Evolutionary conservation across 2,888 invertebrate genomes (phyloP).

Genomic region (Lasioglossum lativentre): DNA sequence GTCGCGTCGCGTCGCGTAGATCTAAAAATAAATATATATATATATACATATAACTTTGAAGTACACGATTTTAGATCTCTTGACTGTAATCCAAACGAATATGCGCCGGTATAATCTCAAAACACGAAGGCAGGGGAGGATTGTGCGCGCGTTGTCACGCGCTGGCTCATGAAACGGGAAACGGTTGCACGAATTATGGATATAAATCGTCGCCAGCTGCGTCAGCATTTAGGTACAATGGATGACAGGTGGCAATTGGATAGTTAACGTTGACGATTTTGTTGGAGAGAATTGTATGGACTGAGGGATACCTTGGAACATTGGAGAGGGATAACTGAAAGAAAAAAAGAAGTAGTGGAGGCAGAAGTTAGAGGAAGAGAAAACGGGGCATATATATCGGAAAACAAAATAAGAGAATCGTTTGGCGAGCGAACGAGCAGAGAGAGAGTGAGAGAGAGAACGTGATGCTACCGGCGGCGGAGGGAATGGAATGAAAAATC

Average conservation of each 20-base stretch:
- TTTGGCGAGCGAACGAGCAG: too few species aligned
- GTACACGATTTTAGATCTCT: neutral
- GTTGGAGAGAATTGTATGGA: constrained; percentile 63
- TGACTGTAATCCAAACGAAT: neutral
- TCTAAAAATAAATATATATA: neutral
- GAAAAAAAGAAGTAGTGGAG: neutral
- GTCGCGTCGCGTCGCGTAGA: neutral
- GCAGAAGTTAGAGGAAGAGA: constrained; percentile 25
- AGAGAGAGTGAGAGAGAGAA: constrained; percentile 36
- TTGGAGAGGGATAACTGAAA: constrained; percentile 32
- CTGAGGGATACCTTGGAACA: constrained; percentile 32
- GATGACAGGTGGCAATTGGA: constrained; percentile 72
- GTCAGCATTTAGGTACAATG: constrained; percentile 56
- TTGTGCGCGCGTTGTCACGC: neutral
- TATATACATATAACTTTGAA: neutral
- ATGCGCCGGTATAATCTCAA: neutral
- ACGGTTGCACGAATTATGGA: constrained; percentile 42
- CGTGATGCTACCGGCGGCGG: constrained; percentile 9
- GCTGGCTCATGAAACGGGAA: constrained; percentile 24
- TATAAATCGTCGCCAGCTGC: constrained; percentile 37
- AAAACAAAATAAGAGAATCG: constrained; percentile 31
- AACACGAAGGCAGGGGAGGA: neutral
- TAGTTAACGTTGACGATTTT: constrained; percentile 72
- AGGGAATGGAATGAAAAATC: constrained; percentile 26
- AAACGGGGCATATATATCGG: neutral